A percentile compares a stretch with the other conserved stretches of the same genome.
phyloP scores from a whole-genome alignment of 2,113 vertebrate genomes.

The Peromyscus polionotus region DNA sequence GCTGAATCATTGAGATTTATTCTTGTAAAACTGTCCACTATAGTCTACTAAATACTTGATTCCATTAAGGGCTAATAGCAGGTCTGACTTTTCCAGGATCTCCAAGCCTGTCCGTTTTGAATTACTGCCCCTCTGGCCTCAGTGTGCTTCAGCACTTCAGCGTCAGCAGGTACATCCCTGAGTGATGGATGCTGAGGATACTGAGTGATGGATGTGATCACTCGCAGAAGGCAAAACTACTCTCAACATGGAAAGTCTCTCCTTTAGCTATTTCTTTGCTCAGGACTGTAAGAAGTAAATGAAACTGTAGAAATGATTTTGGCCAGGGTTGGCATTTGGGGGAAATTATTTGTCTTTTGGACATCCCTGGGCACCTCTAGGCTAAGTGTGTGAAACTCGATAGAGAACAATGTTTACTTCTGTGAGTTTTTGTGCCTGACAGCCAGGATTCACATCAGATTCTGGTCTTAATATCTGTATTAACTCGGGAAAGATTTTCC shows the following conservation, averaged over 20 bases:
- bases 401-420: background rate
- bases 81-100: constrained; percentile 25
- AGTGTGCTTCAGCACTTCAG: background rate
- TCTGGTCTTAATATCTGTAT: background rate
- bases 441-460: background rate
- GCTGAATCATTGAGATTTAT: constrained; percentile 66
- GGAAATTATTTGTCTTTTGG: background rate
- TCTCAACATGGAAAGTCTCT: background rate
- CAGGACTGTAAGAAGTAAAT: background rate
- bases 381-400: background rate
- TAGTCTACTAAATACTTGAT: constrained; percentile 56
- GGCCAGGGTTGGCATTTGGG: background rate
- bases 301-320: background rate
- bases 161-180: constrained; percentile 31
- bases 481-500: constrained; percentile 20
- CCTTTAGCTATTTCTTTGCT: constrained; percentile 30
- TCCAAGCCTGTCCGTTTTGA: constrained; percentile 46
- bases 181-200: constrained; percentile 17
- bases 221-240: background rate
- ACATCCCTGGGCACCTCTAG: background rate
- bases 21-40: constrained; percentile 58
- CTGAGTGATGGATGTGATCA: background rate
- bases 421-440: background rate
- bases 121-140: constrained; percentile 18
- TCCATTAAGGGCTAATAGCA: constrained; percentile 66